Base-by-base conservation (phyloP, 2,113 vertebrate genomes). In the Chiloscyllium plagiosum region DNA sequence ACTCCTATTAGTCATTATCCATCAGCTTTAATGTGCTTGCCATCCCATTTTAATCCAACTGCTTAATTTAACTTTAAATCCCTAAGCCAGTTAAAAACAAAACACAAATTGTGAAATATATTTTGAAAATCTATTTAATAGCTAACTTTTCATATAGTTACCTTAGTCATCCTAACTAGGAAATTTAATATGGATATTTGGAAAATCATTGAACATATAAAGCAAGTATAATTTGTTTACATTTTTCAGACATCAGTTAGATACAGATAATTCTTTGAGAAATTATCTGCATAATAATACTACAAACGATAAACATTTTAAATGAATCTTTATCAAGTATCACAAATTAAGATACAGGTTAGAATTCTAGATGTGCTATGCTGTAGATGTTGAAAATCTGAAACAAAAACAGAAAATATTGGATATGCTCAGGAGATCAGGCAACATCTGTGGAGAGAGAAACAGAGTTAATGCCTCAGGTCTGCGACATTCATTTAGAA, bases 31-130 rank as follows among this genome's bases (percentile, higher is more conserved):
- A 22, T 92, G 89, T 61, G 17, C 19, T 19, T 92, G 33, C 89
- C 89, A 22, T 92, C n/a, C 61, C 33, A 66, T 65, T 93, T 68
- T 90, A 90, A 90, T 90, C 87, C 87, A 90, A 15, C 26, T 90
- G 87, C 87, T 52, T 90, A 61, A 61, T 90, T 90, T 90, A 90
- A 90, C 50, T 89, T 52, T 89, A 89, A 89, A 89, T 61, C 52
- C 26, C n/a, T 90, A 90, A 90, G 52, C 87, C 87, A 90, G 61
- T 65, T 61, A 33, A 90, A 90, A 87, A 37, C 56, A 89, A 90
- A 52, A 56, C 83, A 56, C 86, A 52, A 29, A 19, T 90, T 90
- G 50, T 83, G 52, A 61, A 56, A 90, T 61, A 52, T 61, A 3
- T 61, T 90, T 33, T 56, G 87, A 56, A 83, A 90, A 90, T n/a